These are phyloP conservation scores for Pelobates cultripes DNA, from an alignment of 2,797 vertebrate genomes.

Conservation along the genomic window DNA sequence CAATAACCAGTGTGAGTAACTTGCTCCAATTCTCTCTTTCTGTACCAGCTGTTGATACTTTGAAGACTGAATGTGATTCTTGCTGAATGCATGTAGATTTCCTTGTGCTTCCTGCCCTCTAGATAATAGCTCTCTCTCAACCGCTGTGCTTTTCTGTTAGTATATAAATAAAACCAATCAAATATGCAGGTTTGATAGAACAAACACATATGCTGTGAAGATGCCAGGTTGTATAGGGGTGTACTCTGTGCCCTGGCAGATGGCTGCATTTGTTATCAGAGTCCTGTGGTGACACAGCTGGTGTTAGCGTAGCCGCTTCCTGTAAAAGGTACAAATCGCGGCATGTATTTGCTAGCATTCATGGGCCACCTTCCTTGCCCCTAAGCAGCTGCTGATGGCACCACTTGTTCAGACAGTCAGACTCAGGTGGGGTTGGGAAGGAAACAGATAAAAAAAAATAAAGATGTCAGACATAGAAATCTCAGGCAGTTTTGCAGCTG, in stretches of 20 bases:
- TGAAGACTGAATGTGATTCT: background rate
- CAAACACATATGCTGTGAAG: conserved; percentile 5
- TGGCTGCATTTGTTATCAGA: conserved; percentile 16
- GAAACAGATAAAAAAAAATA: background rate
- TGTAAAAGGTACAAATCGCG: conserved; percentile 19
- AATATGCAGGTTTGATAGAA: background rate
- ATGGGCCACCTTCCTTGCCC: background rate
- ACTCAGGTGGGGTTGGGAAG: background rate
- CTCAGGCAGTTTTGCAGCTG: too few relatives aligned
- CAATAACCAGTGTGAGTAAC: background rate
- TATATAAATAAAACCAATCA: conserved; percentile 4
- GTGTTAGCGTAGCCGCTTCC: background rate
- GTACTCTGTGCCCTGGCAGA: background rate
- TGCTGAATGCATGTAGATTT: background rate
- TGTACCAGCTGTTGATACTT: background rate
- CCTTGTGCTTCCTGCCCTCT: background rate
- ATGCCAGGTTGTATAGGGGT: background rate
- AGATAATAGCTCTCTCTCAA: background rate
- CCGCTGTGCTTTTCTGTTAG: conserved; percentile 1
- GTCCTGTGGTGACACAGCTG: conserved; percentile 10
- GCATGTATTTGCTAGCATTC: conserved; percentile 2
- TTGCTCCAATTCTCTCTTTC: background rate
- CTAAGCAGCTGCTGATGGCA: conserved; percentile 5
- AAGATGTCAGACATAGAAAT: too few relatives aligned
- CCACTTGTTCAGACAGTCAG: background rate